Conservation (phyloP, 2,888 invertebrate species). For the Stenodema calcarata region DNA sequence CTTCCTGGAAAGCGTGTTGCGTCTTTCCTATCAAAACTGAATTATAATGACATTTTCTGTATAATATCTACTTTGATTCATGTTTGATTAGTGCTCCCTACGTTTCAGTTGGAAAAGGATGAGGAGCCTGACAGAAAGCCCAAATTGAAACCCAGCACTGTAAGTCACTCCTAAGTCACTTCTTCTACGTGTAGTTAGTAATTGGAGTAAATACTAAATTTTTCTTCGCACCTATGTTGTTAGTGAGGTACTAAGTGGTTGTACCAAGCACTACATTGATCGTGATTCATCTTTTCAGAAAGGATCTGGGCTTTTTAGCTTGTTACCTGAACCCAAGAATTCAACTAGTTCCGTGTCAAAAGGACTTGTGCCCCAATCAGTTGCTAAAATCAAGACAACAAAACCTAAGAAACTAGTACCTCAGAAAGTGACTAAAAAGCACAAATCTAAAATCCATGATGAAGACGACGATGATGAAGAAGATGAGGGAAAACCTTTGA, state of each 20-base stretch:
- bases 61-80: background rate
- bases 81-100: background rate
- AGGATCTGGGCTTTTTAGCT: slow-evolving; percentile 71
- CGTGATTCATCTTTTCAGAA: slow-evolving; percentile 53
- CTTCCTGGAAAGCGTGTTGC: too few relatives aligned
- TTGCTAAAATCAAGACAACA: background rate
- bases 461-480: background rate
- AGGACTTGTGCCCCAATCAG: slow-evolving; percentile 41
- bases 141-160: slow-evolving; percentile 17
- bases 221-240: too few relatives aligned
- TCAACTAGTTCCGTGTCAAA: background rate
- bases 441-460: background rate
- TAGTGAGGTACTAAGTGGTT: too few relatives aligned
- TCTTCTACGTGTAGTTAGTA: too few relatives aligned
- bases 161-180: too few relatives aligned
- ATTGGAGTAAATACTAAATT: too few relatives aligned
- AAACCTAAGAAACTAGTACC: background rate
- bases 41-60: background rate
- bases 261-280: too few relatives aligned
- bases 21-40: too few relatives aligned
- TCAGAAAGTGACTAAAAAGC: background rate
- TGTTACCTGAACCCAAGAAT: slow-evolving; percentile 74
- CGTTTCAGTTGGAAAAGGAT: slow-evolving; percentile 6
- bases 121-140: background rate
- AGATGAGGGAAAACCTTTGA: background rate